A percentile compares a stretch with the other conserved stretches of the same genome.
These are phyloP conservation scores for Ciconia maguari DNA, from an alignment of 2,113 vertebrate genomes.

Conservation along the genomic window DNA sequence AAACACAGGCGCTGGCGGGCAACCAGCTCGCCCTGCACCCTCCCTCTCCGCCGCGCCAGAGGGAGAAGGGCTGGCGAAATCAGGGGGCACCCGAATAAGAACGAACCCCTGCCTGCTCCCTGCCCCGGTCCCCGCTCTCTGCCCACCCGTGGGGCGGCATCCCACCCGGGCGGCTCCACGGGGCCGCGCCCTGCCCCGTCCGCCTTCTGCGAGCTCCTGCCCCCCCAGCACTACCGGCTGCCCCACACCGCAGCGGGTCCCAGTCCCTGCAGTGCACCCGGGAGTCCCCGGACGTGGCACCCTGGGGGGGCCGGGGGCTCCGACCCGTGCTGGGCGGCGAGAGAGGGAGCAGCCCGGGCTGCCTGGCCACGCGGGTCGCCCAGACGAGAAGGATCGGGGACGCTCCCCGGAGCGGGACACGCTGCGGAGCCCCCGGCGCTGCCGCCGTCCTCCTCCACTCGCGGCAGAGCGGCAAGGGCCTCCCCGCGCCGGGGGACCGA, in stretches of 20 bases:
- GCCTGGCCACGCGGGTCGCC: background rate
- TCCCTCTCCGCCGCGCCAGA: fast-evolving
- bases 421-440: background rate
- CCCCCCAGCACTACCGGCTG: background rate
- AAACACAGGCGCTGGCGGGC: background rate
- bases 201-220: background rate
- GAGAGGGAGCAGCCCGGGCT: background rate
- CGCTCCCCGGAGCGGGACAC: background rate
- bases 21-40: background rate
- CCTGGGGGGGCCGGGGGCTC: fast-evolving
- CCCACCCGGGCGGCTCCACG: background rate
- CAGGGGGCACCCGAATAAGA: background rate
- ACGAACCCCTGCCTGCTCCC: background rate
- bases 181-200: background rate
- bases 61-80: background rate
- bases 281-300: background rate
- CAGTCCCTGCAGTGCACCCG: too few species aligned
- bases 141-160: fast-evolving
- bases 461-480: fast-evolving
- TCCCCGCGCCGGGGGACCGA: too few species aligned
- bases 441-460: background rate
- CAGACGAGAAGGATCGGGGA: background rate
- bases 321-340: fast-evolving
- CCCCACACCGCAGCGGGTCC: background rate
- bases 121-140: fast-evolving